phyloP scores from a whole-genome alignment of 2,888 invertebrate genomes.

The Stenolophus ochropezus region DNA sequence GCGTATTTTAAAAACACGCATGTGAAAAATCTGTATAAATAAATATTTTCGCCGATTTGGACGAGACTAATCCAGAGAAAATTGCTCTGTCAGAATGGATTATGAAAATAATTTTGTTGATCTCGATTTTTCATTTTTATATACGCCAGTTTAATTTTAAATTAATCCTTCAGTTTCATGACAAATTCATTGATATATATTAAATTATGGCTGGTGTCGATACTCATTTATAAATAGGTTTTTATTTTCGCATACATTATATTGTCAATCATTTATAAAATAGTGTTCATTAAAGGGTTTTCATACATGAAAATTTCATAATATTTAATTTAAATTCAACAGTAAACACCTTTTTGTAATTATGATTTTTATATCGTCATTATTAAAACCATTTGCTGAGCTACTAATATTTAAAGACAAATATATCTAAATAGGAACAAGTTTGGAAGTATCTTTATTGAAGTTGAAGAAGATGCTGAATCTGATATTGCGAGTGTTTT shows the following conservation, averaged over 20 bases:
- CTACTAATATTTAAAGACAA: no score
- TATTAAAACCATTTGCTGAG: no score
- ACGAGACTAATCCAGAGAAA: not conserved
- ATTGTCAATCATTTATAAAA: not conserved
- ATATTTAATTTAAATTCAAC: no score
- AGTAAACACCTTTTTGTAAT: no score
- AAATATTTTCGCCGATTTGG: constrained; percentile 11
- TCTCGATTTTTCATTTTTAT: constrained; percentile 15
- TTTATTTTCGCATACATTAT: not conserved
- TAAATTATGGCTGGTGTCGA: not conserved
- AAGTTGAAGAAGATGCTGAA: no score
- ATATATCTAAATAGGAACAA: no score
- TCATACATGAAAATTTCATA: not conserved
- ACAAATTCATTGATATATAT: not conserved
- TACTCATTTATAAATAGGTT: not conserved
- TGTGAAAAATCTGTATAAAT: constrained; percentile 10
- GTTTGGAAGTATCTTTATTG: no score
- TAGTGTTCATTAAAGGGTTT: not conserved
- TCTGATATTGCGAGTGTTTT: no score
- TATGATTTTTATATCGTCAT: no score
- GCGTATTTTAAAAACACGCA: not conserved
- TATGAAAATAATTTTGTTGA: constrained; percentile 33
- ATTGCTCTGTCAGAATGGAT: not conserved
- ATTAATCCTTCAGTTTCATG: constrained; percentile 25
- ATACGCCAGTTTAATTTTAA: not conserved